Conservation (phyloP, 1,140 invertebrate genomes). For the Scaptodrosophila lebanonensis region DNA sequence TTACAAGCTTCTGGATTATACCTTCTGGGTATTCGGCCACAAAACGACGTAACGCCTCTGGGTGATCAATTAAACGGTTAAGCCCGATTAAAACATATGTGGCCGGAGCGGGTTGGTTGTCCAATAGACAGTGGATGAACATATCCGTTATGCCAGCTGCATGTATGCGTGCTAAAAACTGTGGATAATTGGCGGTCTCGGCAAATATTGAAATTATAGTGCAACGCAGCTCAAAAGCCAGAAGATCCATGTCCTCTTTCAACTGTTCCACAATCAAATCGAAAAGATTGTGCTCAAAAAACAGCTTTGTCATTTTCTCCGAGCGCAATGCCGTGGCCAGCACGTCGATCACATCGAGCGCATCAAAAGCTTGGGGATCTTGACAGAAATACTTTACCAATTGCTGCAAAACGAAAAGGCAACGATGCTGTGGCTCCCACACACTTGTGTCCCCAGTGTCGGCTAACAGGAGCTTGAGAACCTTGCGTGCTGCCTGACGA, state of each 20-base stretch:
- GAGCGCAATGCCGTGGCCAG: constrained; percentile 57
- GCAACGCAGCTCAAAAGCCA: constrained; percentile 38
- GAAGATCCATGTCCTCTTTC: constrained; percentile 9
- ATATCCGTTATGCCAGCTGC: constrained; percentile 42
- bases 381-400: constrained; percentile 54
- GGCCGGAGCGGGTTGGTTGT: constrained; percentile 41
- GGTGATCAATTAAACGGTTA: constrained; percentile 45
- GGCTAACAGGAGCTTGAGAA: constrained; percentile 45
- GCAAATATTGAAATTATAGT: constrained; percentile 57
- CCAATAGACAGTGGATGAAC: constrained; percentile 51
- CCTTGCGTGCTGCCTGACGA: constrained; percentile 43
- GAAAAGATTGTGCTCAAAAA: constrained; percentile 70
- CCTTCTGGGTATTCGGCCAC: constrained; percentile 40
- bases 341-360: constrained; percentile 49
- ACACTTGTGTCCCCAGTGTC: constrained; percentile 47
- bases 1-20: constrained; percentile 27
- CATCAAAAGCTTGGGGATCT: constrained; percentile 31
- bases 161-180: constrained; percentile 47
- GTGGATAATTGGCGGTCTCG: constrained; percentile 52
- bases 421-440: constrained; percentile 42
- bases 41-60: constrained; percentile 39
- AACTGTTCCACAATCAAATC: constrained; percentile 49
- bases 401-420: constrained; percentile 50
- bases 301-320: constrained; percentile 64
- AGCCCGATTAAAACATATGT: constrained; percentile 47